Conservation (phyloP, 2,888 invertebrate genomes). For the Rutpela maculata region DNA sequence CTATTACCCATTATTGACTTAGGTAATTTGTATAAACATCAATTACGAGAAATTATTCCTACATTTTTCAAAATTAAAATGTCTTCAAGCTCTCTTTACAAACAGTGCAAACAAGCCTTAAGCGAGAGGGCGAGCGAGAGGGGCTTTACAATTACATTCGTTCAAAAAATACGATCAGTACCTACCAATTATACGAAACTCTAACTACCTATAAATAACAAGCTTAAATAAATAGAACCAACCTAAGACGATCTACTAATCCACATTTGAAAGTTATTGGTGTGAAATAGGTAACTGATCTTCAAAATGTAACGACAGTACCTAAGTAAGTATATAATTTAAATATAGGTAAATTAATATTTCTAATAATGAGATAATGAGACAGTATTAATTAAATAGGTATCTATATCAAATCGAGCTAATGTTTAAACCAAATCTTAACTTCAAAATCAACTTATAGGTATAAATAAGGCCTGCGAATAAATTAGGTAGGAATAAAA, state of each 20-base stretch:
- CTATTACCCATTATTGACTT: too few species aligned
- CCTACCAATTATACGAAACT: too few species aligned
- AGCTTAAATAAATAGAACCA: constrained; percentile 15
- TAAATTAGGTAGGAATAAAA: neutral
- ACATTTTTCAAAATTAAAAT: too few species aligned
- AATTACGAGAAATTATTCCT: too few species aligned
- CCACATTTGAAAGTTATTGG: constrained; percentile 25
- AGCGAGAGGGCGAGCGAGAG: too few species aligned
- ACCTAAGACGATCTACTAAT: constrained; percentile 28
- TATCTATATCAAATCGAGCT: neutral
- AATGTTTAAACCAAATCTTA: neutral
- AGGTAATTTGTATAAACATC: too few species aligned
- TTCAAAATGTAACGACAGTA: neutral
- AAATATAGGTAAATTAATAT: neutral
- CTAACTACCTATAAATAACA: constrained; percentile 1
- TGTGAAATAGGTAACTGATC: neutral
- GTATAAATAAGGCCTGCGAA: neutral
- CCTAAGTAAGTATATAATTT: too few species aligned
- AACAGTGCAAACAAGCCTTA: too few species aligned
- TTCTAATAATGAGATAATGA: neutral
- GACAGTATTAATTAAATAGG: neutral
- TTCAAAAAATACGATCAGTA: too few species aligned
- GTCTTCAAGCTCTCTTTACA: too few species aligned
- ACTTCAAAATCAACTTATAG: neutral
- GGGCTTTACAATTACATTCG: too few species aligned